Conservation (phyloP, 2,888 invertebrate species). For the Synanthedon andrenaeformis region DNA sequence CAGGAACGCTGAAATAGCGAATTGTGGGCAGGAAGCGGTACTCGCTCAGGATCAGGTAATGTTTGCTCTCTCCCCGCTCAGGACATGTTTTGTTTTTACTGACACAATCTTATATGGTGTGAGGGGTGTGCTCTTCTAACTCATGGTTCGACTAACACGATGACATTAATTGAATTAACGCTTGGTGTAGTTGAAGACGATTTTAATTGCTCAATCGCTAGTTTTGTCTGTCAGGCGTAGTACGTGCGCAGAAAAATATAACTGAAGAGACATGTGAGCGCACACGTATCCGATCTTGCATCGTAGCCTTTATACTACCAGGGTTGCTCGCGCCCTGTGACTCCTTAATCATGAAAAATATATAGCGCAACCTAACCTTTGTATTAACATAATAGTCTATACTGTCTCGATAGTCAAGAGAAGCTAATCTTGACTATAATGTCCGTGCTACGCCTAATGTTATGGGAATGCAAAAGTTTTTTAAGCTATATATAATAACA, state of each 20-base stretch:
- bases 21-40: conserved; percentile 68
- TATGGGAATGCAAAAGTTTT: conserved; percentile 23
- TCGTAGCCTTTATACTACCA: too few relatives aligned
- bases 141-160: conserved; percentile 38
- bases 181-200: neutral
- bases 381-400: too few relatives aligned
- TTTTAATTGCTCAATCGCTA: conserved; percentile 15
- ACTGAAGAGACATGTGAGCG: conserved; percentile 17
- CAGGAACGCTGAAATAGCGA: conserved; percentile 51
- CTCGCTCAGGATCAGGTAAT: conserved; percentile 67
- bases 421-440: too few relatives aligned
- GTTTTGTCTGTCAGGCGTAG: conserved; percentile 10
- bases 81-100: conserved; percentile 54
- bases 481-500: conserved; percentile 2
- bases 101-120: conserved; percentile 41
- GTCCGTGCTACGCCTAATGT: conserved; percentile 19
- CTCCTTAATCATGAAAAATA: too few relatives aligned
- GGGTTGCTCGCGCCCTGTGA: too few relatives aligned
- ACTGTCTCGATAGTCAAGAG: too few relatives aligned
- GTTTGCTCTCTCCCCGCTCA: conserved; percentile 35
- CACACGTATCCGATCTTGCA: too few relatives aligned
- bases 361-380: too few relatives aligned
- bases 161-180: conserved; percentile 23
- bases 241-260: conserved; percentile 9
- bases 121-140: conserved; percentile 55